A percentile compares a stretch with the other conserved stretches of the same genome.
These are phyloP conservation scores for Hemiprocne comata DNA, from an alignment of 2,113 vertebrate species.

Conservation along the genomic window DNA sequence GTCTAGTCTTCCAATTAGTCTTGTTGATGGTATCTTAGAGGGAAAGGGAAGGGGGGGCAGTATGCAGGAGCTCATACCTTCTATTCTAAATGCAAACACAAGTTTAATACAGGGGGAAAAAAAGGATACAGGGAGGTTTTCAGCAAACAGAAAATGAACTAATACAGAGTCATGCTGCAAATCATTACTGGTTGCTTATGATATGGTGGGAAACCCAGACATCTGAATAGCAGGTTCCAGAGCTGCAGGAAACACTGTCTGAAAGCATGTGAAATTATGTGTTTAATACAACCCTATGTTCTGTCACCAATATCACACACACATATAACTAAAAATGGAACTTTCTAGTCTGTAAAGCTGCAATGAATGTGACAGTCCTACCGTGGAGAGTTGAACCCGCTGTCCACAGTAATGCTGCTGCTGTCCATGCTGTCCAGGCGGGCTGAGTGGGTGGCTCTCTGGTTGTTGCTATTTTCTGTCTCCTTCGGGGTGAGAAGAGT, in stretches of 20 bases:
- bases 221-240: constrained; percentile 58
- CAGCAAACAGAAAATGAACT: neutral
- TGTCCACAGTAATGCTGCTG: constrained; percentile 98
- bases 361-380: constrained; percentile 78
- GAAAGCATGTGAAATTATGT: constrained; percentile 18
- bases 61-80: neutral
- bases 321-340: neutral
- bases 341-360: constrained; percentile 18
- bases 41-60: neutral
- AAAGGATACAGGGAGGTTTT: neutral
- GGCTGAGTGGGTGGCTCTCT: constrained; percentile 94
- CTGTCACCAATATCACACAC: neutral
- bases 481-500: constrained; percentile 91
- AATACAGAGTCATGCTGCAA: neutral
- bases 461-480: constrained; percentile 89
- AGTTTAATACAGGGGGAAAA: neutral
- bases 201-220: constrained; percentile 17
- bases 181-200: neutral
- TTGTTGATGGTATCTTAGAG: neutral
- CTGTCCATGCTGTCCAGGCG: constrained; percentile 98
- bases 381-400: constrained; percentile 99
- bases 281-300: neutral
- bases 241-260: constrained; percentile 59
- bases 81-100: constrained; percentile 30
- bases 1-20: neutral